Evolutionary conservation across 1,140 invertebrate genomes (phyloP), one percentile per base, ranked within the genome.

Genomic region (Papilio polytes): DNA sequence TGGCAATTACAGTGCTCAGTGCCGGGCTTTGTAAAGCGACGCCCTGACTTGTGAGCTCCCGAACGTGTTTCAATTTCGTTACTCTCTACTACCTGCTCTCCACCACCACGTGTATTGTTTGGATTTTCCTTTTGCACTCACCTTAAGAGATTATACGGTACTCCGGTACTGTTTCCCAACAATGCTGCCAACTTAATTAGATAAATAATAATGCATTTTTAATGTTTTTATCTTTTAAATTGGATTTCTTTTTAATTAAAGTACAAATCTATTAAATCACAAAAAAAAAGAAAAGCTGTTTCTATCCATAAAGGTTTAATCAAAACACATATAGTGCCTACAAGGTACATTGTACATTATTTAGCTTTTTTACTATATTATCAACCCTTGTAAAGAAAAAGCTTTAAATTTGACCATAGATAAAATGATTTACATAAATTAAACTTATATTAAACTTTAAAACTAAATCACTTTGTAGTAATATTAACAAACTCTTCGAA

Each of bases 11-110:
- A 78, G 18, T 44, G 59, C 77, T 63, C 77, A 22, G 56, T 44
- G 77, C 36, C 20, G 56, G 44, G 77, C 77, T 78, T 78, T 78
- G 77, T 44, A 56, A 31, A 36, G 77, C 53, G 56, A 41, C 77
- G 56, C n/a, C 44, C 53, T 78, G 77, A 78, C 77, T 78, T 78
- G 77, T 66, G 77, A 66, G 77, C 77, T 56, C 76, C 77, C 18
- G 77, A 78, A 78, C 77, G 77, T 78, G 77, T 78, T 78, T 78
- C 56, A 78, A 78, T 78, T 78, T 46, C 77, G 77, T 78, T 78
- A 20, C 56, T 31, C 26, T 18, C n/a, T 20, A 56, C 53, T 20
- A 18, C 18, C 13, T 51, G 15, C 48, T 51, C 48, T 56, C 53
- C 18, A 20, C 18, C 18, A 63, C 31, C 8, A 63, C 56, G 10